These are phyloP conservation scores for Cryptus viduatorius DNA, from an alignment of 2,888 invertebrate species.

Conservation along the genomic window DNA sequence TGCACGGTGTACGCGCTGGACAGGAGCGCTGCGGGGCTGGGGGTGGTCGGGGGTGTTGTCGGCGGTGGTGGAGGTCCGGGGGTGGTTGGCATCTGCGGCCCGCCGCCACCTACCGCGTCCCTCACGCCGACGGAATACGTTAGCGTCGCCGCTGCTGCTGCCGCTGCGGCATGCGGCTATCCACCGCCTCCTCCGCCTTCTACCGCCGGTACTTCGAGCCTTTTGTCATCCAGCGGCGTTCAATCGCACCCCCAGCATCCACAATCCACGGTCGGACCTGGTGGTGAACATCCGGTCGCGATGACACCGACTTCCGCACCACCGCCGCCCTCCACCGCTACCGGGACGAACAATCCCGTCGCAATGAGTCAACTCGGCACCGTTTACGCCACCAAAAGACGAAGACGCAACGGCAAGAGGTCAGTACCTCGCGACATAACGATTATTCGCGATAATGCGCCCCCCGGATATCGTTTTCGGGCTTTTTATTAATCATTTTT, in stretches of 20 bases:
- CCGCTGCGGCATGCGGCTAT: slow-evolving; percentile 80
- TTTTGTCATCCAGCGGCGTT: slow-evolving; percentile 44
- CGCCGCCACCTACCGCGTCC: slow-evolving; percentile 73
- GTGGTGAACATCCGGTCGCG: slow-evolving; percentile 68
- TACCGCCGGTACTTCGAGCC: slow-evolving; percentile 37
- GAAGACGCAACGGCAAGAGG: slow-evolving; percentile 98
- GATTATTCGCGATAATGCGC: not conserved
- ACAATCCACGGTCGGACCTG: slow-evolving; percentile 49
- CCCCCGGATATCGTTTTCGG: not conserved
- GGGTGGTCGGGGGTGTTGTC: slow-evolving; percentile 82
- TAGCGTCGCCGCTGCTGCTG: slow-evolving; percentile 85
- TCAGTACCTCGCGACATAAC: slow-evolving; percentile 84
- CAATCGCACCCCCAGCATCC: slow-evolving; percentile 60
- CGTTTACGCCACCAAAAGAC: slow-evolving; percentile 98
- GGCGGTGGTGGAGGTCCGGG: slow-evolving; percentile 74
- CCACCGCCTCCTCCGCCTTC: slow-evolving; percentile 71
- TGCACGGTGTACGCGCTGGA: slow-evolving; percentile 84
- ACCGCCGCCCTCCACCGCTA: slow-evolving; percentile 79
- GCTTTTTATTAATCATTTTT: not conserved
- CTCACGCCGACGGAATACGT: slow-evolving; percentile 86
- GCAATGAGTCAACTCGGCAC: slow-evolving; percentile 96
- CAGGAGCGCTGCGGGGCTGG: slow-evolving; percentile 83
- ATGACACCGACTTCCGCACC: slow-evolving; percentile 83
- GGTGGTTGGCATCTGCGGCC: slow-evolving; percentile 82
- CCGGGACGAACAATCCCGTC: slow-evolving; percentile 83